Conservation (phyloP, 2,797 vertebrate genomes). For the Hippoglossus hippoglossus region DNA sequence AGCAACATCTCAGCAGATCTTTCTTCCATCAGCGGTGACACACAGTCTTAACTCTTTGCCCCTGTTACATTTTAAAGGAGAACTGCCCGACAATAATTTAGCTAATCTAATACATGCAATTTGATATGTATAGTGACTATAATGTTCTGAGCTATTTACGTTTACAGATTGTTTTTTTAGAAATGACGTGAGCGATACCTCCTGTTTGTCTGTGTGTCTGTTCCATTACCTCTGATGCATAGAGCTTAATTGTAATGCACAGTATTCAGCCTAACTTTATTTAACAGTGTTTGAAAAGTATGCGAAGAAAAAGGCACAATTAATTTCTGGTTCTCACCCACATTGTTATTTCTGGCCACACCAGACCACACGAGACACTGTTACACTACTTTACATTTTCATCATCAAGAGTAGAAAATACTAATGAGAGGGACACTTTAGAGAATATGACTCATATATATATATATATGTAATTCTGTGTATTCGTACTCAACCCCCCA, state of each 20-base stretch:
- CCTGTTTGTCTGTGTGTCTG: constrained; percentile 1
- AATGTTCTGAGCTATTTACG: too few relatives aligned
- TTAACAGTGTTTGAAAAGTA: background rate
- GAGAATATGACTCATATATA: too few relatives aligned
- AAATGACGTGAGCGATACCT: constrained; percentile 1
- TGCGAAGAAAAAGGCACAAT: background rate
- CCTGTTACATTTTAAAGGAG: constrained; percentile 15
- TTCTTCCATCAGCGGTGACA: background rate
- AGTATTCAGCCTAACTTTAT: background rate
- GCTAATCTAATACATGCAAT: background rate
- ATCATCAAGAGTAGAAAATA: background rate
- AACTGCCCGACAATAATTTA: background rate
- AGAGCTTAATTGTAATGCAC: background rate
- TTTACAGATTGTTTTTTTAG: too few relatives aligned
- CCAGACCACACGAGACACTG: too few relatives aligned
- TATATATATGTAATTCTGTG: background rate
- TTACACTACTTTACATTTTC: background rate
- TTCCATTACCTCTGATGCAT: background rate
- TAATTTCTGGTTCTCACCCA: background rate
- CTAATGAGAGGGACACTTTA: too few relatives aligned
- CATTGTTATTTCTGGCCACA: background rate
- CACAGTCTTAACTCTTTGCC: constrained; percentile 13
- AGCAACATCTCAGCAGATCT: background rate
- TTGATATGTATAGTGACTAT: too few relatives aligned
- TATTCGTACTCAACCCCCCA: background rate